These are phyloP conservation scores for Perizoma flavofasciatum DNA, from an alignment of 2,888 invertebrate species.

Conservation along the genomic window DNA sequence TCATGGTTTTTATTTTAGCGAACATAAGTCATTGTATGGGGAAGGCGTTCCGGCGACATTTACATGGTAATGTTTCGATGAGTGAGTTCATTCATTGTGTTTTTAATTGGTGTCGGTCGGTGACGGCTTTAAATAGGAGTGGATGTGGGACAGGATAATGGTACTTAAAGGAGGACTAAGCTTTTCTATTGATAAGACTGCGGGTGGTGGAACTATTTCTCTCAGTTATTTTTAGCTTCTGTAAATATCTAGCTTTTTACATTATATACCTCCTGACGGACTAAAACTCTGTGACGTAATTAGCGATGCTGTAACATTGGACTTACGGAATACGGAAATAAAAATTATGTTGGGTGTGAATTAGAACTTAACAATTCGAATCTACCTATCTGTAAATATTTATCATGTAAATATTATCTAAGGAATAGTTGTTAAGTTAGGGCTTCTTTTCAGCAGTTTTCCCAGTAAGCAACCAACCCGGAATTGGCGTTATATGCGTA, in stretches of 20 bases:
- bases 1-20: constrained; percentile 72
- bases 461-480: too few species aligned
- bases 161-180: constrained; percentile 41
- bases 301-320: constrained; percentile 11
- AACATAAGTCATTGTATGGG: constrained; percentile 61
- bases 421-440: too few species aligned
- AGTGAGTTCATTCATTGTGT: constrained; percentile 80
- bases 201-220: constrained; percentile 45
- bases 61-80: constrained; percentile 60
- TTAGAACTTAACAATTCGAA: not conserved
- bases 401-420: too few species aligned
- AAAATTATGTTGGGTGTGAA: constrained; percentile 19
- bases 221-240: constrained; percentile 39
- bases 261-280: constrained; percentile 9
- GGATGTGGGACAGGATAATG: constrained; percentile 40
- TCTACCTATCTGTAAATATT: constrained; percentile 4
- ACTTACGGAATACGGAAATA: constrained; percentile 2
- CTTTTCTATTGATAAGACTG: constrained; percentile 38
- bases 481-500: too few species aligned
- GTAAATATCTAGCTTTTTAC: constrained; percentile 37
- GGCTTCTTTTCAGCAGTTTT: too few species aligned
- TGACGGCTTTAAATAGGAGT: constrained; percentile 49
- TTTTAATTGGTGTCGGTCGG: constrained; percentile 74
- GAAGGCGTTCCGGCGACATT: constrained; percentile 51
- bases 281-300: too few species aligned